Evolutionary conservation across 2,888 invertebrate species (phyloP).

Genomic region (Drosophila mayaguana): DNA sequence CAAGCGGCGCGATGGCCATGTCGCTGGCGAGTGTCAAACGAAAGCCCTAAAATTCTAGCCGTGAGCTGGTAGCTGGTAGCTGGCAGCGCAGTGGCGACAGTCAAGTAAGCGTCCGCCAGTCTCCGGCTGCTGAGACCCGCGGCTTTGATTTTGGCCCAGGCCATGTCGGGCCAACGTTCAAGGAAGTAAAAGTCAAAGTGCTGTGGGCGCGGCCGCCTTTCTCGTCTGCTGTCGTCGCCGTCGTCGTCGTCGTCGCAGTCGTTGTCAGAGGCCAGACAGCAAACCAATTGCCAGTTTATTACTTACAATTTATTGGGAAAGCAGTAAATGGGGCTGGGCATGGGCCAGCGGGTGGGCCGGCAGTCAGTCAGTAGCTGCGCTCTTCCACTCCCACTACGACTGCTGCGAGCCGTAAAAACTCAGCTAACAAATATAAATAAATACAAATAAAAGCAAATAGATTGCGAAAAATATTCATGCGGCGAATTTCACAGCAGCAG

Average conservation of each 20-base stretch:
- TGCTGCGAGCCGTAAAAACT: constrained; percentile 63
- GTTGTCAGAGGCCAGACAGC: constrained; percentile 67
- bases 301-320: constrained; percentile 76
- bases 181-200: constrained; percentile 72
- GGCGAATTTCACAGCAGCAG: constrained; percentile 45
- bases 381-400: constrained; percentile 23
- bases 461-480: constrained; percentile 68
- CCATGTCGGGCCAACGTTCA: constrained; percentile 28
- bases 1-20: constrained; percentile 21
- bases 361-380: constrained; percentile 6
- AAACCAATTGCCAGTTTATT: constrained; percentile 80
- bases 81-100: constrained; percentile 51
- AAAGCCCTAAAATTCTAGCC: constrained; percentile 34
- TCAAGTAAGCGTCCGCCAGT: constrained; percentile 17
- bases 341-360: constrained; percentile 4
- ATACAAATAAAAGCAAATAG: constrained; percentile 70
- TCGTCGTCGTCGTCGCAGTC: constrained; percentile 3
- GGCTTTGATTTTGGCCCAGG: constrained; percentile 61
- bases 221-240: constrained; percentile 26
- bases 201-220: constrained; percentile 65
- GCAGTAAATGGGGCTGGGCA: constrained; percentile 51
- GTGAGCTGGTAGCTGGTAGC: constrained; percentile 20
- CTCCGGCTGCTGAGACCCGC: constrained; percentile 25
- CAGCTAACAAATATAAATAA: constrained; percentile 69
- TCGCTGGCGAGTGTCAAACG: constrained; percentile 66